A percentile compares a stretch with the other conserved stretches of the same genome.
Evolutionary conservation across 1,140 invertebrate species (phyloP).

Genomic region (Caenorhabditis tropicalis): DNA sequence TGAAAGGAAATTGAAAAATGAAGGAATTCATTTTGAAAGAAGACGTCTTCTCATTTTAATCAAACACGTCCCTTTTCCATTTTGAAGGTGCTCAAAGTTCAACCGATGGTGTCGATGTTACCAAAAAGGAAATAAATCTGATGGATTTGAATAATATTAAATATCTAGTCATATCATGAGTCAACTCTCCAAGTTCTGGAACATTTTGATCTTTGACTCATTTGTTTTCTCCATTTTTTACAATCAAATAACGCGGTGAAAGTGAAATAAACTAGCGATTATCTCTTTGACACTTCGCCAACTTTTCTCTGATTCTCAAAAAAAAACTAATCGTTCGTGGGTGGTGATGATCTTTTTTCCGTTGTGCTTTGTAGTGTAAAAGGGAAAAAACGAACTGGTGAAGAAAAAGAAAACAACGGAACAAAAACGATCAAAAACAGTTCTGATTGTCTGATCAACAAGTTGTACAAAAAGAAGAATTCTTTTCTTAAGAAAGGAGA

Average conservation of each 20-base stretch:
- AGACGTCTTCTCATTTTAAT: background rate
- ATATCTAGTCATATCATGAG: background rate
- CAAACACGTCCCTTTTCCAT: background rate
- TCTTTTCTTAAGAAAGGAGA: too few species aligned
- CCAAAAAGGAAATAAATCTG: too few species aligned
- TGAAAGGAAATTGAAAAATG: background rate
- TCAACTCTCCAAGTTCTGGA: background rate
- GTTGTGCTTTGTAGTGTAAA: background rate
- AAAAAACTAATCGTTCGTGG: background rate
- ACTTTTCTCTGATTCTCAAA: background rate
- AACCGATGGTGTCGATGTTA: background rate
- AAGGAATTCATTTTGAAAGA: background rate
- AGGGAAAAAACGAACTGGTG: background rate
- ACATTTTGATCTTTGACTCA: constrained; percentile 7
- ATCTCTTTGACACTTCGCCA: constrained; percentile 5
- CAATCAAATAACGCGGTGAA: background rate
- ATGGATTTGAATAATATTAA: background rate
- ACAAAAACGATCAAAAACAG: background rate
- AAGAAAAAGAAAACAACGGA: background rate
- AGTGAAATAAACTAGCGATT: constrained; percentile 36
- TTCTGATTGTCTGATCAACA: background rate
- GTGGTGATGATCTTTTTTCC: constrained; percentile 14
- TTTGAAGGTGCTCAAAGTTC: background rate
- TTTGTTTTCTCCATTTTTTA: background rate
- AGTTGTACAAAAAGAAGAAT: background rate